Evolutionary conservation across 2,113 vertebrate species (phyloP).

Genomic region (Potamarius usumacintae): DNA sequence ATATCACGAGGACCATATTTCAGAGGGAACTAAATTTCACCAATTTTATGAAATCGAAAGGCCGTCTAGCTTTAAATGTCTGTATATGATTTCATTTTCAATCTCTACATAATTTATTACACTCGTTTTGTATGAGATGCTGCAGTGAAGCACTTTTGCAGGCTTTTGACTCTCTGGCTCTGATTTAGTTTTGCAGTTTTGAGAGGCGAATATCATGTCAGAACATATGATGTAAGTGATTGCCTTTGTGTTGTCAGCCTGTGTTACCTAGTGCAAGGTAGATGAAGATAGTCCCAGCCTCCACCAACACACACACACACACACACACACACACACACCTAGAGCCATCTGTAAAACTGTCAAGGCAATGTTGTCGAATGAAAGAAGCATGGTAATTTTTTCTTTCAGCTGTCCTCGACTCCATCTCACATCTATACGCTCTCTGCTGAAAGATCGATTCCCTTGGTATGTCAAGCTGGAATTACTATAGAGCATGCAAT

Average conservation of each 20-base stretch:
- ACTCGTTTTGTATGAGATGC: background rate
- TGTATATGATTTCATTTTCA: background rate
- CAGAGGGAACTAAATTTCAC: too few species aligned
- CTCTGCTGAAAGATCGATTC: background rate
- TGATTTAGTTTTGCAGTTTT: background rate
- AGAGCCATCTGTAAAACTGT: slow-evolving; percentile 23
- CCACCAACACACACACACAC: background rate
- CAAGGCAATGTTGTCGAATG: slow-evolving; percentile 4
- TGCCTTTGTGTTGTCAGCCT: slow-evolving; percentile 6
- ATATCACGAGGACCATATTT: too few species aligned
- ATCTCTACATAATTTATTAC: background rate
- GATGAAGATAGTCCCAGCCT: background rate
- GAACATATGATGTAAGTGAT: background rate
- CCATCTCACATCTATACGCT: slow-evolving; percentile 15
- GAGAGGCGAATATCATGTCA: background rate
- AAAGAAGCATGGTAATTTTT: background rate
- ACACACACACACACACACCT: background rate
- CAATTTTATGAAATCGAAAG: too few species aligned
- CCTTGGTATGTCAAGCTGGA: slow-evolving; percentile 21
- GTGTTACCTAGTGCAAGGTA: background rate
- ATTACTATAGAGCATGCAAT: background rate
- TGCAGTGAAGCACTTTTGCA: background rate
- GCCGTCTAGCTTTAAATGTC: too few species aligned
- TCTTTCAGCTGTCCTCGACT: slow-evolving; percentile 1
- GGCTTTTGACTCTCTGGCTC: background rate